Conservation (phyloP, 2,888 invertebrate species). For the Formica aserva region DNA sequence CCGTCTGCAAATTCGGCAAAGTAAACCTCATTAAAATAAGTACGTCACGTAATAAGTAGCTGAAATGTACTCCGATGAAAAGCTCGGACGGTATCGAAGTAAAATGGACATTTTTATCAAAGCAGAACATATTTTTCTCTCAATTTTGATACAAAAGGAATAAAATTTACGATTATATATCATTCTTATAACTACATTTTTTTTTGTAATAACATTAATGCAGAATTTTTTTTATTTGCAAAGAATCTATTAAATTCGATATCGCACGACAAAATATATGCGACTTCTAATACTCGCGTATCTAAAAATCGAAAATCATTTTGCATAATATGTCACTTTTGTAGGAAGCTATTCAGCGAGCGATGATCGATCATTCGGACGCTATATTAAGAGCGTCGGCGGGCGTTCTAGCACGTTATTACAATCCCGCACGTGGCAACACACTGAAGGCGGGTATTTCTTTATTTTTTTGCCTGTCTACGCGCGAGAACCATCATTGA, state of each 20-base stretch:
- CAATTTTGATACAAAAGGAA: background rate
- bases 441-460: slow-evolving; percentile 5
- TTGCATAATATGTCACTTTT: slow-evolving; percentile 34
- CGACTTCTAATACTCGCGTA: background rate
- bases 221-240: background rate
- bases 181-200: background rate
- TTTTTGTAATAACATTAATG: background rate
- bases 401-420: slow-evolving; percentile 28
- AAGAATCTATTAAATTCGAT: background rate
- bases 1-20: slow-evolving; percentile 1
- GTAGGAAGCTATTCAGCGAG: background rate
- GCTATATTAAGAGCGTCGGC: slow-evolving; percentile 14
- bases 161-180: background rate
- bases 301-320: slow-evolving; percentile 9
- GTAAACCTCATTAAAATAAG: slow-evolving; percentile 27
- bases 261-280: background rate
- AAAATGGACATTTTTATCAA: background rate
- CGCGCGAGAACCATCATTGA: background rate
- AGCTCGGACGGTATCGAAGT: background rate
- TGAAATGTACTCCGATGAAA: background rate
- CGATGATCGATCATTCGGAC: slow-evolving; percentile 22
- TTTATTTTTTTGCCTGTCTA: slow-evolving; percentile 6
- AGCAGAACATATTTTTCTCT: background rate
- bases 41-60: slow-evolving; percentile 35
- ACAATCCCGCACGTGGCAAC: slow-evolving; percentile 26